Percentiles rank a stretch among this genome's conserved stretches.
These are phyloP conservation scores for Dallia pectoralis DNA, from an alignment of 2,797 vertebrate genomes.

Conservation along the genomic window DNA sequence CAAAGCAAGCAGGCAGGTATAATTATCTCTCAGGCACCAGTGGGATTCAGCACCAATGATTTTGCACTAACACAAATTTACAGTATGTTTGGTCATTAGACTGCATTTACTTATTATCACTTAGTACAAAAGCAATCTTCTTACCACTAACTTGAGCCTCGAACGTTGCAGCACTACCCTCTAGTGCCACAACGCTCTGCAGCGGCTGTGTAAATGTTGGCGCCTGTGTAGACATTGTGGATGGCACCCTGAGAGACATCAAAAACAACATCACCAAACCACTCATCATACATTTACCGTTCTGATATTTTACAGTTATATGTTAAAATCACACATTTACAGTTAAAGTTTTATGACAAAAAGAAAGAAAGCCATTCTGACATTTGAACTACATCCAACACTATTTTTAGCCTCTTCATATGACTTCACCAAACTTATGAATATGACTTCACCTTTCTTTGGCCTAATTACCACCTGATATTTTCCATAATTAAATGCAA, in stretches of 20 bases:
- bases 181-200: slow-evolving; percentile 90
- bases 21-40: background rate
- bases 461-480: background rate
- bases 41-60: background rate
- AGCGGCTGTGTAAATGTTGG: slow-evolving; percentile 95
- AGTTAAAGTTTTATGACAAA: background rate
- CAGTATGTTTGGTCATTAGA: background rate
- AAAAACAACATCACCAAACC: slow-evolving; percentile 14
- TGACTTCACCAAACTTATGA: background rate
- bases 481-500: too few species aligned
- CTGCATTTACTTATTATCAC: background rate
- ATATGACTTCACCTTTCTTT: background rate
- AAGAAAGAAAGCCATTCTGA: too few species aligned
- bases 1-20: background rate
- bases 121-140: slow-evolving; percentile 33
- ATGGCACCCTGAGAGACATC: slow-evolving; percentile 83
- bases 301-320: background rate
- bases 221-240: slow-evolving; percentile 90
- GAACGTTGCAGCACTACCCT: slow-evolving; percentile 93
- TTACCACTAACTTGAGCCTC: slow-evolving; percentile 91
- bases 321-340: background rate
- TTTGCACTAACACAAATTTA: background rate
- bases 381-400: too few species aligned
- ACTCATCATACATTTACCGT: background rate
- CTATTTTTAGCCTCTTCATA: background rate